Evolutionary conservation across 92 coral and sea anemone species (phyloP).

Genomic region (Phymanthus crucifer): DNA sequence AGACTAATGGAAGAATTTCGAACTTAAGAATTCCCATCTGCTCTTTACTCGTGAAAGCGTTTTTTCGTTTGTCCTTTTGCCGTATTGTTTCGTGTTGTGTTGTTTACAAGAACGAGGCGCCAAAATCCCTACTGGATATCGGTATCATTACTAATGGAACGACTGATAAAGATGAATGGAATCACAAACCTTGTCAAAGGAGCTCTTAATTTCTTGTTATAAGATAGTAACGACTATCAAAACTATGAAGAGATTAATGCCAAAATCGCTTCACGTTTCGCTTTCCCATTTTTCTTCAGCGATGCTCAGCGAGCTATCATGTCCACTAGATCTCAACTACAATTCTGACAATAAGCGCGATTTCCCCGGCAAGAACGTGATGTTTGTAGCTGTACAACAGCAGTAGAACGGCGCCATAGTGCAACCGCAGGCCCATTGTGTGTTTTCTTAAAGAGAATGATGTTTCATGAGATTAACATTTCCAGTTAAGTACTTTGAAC

Average conservation of each 20-base stretch:
- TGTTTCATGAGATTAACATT: constrained; percentile 13
- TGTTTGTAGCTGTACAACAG: background rate
- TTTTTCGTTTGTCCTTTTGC: background rate
- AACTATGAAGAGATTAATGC: too few species aligned
- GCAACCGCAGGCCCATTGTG: constrained; percentile 17
- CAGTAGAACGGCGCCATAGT: constrained; percentile 28
- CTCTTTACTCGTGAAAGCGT: background rate
- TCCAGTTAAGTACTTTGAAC: constrained; percentile 25
- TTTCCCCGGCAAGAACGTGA: background rate
- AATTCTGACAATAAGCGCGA: background rate
- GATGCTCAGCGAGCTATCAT: too few species aligned
- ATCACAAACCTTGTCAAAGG: background rate
- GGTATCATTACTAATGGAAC: background rate
- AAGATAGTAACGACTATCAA: too few species aligned
- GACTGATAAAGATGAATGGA: background rate
- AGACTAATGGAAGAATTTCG: background rate
- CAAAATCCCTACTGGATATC: background rate
- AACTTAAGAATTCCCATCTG: background rate
- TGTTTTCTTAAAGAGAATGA: constrained; percentile 17
- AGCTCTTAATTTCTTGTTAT: too few species aligned
- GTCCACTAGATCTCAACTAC: too few species aligned
- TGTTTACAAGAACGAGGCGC: background rate
- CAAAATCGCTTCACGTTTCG: too few species aligned
- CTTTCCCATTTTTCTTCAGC: too few species aligned
- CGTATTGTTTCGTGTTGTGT: background rate